A percentile compares a stretch with the other conserved stretches of the same genome.
These are phyloP conservation scores for Heliothis virescens DNA, from an alignment of 1,140 invertebrate genomes.

Conservation along the genomic window DNA sequence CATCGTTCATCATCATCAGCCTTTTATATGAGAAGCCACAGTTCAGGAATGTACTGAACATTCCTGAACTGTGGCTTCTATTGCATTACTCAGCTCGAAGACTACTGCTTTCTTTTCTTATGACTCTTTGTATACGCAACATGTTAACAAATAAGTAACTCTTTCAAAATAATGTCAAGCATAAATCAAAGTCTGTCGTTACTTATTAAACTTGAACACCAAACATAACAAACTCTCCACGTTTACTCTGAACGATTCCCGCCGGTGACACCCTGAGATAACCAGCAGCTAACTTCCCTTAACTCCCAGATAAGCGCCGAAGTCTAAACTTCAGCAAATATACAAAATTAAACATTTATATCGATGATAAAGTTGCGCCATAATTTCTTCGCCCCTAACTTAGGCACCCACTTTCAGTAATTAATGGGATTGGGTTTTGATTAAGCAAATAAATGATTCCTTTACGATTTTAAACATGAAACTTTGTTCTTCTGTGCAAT, in stretches of 20 bases:
- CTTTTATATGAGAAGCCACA: too few species aligned
- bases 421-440: conserved; percentile 46
- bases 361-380: conserved; percentile 34
- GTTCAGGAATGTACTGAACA: too few species aligned
- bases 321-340: conserved; percentile 35
- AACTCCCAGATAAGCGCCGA: conserved; percentile 26
- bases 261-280: background rate
- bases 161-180: too few species aligned
- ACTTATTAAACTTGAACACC: background rate
- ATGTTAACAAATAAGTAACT: too few species aligned
- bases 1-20: too few species aligned
- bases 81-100: too few species aligned
- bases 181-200: too few species aligned
- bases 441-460: conserved; percentile 50
- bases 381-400: conserved; percentile 45
- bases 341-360: conserved; percentile 48
- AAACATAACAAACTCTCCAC: background rate
- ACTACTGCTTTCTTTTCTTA: too few species aligned
- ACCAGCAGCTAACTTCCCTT: conserved; percentile 2
- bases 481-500: conserved; percentile 38
- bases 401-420: conserved; percentile 45
- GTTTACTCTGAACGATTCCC: background rate
- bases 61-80: too few species aligned
- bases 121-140: too few species aligned
- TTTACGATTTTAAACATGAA: conserved; percentile 47